A percentile compares a stretch with the other conserved stretches of the same genome.
Conservation (phyloP, 2,888 invertebrate species). For the Beris chalybata region DNA sequence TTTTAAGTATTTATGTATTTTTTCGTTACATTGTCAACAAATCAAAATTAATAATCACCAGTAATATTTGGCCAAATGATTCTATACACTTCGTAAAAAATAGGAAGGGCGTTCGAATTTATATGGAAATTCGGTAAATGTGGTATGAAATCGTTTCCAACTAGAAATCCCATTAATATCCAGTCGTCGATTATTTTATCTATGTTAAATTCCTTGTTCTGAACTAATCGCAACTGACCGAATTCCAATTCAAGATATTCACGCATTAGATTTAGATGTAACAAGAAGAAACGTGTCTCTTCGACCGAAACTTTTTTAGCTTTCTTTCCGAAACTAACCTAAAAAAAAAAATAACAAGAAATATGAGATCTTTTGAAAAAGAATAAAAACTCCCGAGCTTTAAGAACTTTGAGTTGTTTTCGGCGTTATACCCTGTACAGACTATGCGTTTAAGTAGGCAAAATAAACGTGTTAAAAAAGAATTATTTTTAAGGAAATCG, state of each 20-base stretch:
- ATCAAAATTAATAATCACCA: conserved; percentile 60
- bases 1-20: background rate
- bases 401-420: too few relatives aligned
- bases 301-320: conserved; percentile 75
- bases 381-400: too few relatives aligned
- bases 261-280: conserved; percentile 88
- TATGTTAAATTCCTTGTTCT: conserved; percentile 71
- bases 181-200: conserved; percentile 96
- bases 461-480: too few relatives aligned
- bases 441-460: too few relatives aligned
- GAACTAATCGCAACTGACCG: conserved; percentile 62
- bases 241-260: conserved; percentile 95
- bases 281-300: conserved; percentile 88
- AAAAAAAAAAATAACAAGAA: conserved; percentile 41
- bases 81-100: conserved; percentile 87
- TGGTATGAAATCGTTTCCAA: conserved; percentile 98
- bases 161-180: conserved; percentile 95
- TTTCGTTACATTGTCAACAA: background rate
- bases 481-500: too few relatives aligned
- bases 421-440: too few relatives aligned
- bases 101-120: conserved; percentile 81
- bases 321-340: conserved; percentile 76
- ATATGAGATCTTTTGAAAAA: too few relatives aligned
- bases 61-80: conserved; percentile 80
- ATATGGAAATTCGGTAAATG: conserved; percentile 95